Evolutionary conservation across 1,140 invertebrate genomes (phyloP), one percentile per base, ranked within the genome.

Genomic region (Zaprionus africanus): DNA sequence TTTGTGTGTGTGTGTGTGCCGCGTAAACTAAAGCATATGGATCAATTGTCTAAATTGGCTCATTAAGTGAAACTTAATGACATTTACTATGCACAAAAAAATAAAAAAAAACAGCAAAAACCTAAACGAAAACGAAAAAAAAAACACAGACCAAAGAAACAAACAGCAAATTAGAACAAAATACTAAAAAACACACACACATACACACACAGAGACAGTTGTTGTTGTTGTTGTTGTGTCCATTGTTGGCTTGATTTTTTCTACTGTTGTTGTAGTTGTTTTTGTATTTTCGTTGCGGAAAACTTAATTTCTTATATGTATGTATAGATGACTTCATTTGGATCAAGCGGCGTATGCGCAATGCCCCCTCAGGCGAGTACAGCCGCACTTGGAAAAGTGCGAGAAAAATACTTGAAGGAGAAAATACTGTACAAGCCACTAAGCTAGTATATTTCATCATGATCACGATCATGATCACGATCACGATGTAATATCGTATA

Each of bases 31-130:
- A 84, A 82, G 84, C 85, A 88, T 86, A 87, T 87, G 84, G 81
- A 87, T 88, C 84, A 87, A 87, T 87, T 87, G 84, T 87, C 84
- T 87, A 87, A 87, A 87, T 87, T 87, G 84, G 81, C 84, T 87
- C 84, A 87, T 87, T 87, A 87, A 87, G 84, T 87, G 84, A 87
- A 88, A 84, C 84, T 87, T 87, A 87, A 87, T 87, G 84, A 87
- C 84, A 87, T 87, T 87, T 87, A 88, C 84, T 87, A 87, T 87
- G 81, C 80, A 83, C 74, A 87, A 72, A 65, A 68, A 78, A 51
- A 62, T 53, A 22, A 38, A 58, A 22, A 59, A 49, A 12, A 41
- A 38, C 17, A 61, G 49, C 64, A 49, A 41, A 70, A 36, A 15
- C 56, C 60, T 15, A 64, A 56, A 66, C 24, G 54, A 73, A 53